phyloP scores from a whole-genome alignment of 1,140 invertebrate species.

The Dryas iulia region DNA sequence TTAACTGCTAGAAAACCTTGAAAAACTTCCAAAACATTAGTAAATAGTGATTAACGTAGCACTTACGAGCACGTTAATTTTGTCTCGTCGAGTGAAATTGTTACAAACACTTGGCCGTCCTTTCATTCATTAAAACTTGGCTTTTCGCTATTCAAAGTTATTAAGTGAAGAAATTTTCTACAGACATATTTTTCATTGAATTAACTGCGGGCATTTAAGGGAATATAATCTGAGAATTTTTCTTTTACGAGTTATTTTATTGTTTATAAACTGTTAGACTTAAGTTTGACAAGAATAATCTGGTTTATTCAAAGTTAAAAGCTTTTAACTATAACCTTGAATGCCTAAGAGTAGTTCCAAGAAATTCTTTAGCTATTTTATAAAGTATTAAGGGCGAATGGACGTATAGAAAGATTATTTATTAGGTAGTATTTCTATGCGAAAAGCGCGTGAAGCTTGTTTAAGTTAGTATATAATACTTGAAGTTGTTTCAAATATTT shows the following conservation, averaged over 20 bases:
- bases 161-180: conserved; percentile 19
- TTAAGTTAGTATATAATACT: too few species aligned
- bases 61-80: conserved; percentile 12
- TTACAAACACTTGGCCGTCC: conserved; percentile 22
- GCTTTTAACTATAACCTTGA: not conserved
- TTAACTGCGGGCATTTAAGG: not conserved
- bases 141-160: conserved; percentile 22
- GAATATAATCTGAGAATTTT: not conserved
- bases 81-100: conserved; percentile 21
- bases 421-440: too few species aligned
- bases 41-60: not conserved
- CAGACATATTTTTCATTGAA: conserved; percentile 19
- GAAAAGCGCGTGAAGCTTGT: too few species aligned
- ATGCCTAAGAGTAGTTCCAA: not conserved
- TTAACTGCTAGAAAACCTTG: not conserved
- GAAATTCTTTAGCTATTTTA: too few species aligned
- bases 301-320: not conserved
- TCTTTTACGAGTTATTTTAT: conserved; percentile 4
- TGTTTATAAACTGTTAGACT: not conserved
- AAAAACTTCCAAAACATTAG: not conserved
- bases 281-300: not conserved
- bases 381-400: too few species aligned
- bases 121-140: conserved; percentile 27
- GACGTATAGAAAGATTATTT: too few species aligned
- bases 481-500: too few species aligned